phyloP scores from a whole-genome alignment of 2,113 vertebrate genomes.

The Sardina pilchardus region DNA sequence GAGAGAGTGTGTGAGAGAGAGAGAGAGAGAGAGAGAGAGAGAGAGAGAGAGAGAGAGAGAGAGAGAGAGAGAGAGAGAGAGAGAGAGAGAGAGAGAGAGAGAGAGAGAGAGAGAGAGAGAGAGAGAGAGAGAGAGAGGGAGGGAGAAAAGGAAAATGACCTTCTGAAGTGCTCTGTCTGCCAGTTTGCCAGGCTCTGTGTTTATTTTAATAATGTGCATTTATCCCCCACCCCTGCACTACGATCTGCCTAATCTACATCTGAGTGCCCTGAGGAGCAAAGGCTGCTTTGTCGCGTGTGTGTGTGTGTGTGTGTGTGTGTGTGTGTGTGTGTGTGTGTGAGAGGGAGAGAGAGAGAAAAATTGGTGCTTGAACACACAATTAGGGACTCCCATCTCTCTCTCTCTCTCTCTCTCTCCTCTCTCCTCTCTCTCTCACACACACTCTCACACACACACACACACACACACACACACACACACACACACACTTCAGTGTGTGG shows the following conservation, averaged over 20 bases:
- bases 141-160: constrained; percentile 16
- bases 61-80: constrained; percentile 29
- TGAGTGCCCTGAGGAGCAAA: constrained; percentile 42
- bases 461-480: constrained; percentile 30
- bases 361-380: constrained; percentile 49
- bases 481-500: constrained; percentile 41
- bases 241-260: constrained; percentile 55
- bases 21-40: constrained; percentile 5
- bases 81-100: constrained; percentile 29
- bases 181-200: constrained; percentile 38
- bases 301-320: constrained; percentile 11
- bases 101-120: constrained; percentile 30
- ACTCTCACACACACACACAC: not conserved
- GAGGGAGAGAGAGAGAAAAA: constrained; percentile 29
- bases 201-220: constrained; percentile 59
- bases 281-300: not conserved
- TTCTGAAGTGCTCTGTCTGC: constrained; percentile 52
- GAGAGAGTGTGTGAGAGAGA: too few relatives aligned
- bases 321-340: not conserved
- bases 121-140: constrained; percentile 30
- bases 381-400: constrained; percentile 46
- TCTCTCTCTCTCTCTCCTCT: not conserved
- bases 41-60: not conserved
- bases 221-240: constrained; percentile 29
- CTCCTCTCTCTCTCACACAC: too few relatives aligned